Base-by-base conservation (phyloP, 2,888 invertebrate genomes). In the Polydrusus cervinus region DNA sequence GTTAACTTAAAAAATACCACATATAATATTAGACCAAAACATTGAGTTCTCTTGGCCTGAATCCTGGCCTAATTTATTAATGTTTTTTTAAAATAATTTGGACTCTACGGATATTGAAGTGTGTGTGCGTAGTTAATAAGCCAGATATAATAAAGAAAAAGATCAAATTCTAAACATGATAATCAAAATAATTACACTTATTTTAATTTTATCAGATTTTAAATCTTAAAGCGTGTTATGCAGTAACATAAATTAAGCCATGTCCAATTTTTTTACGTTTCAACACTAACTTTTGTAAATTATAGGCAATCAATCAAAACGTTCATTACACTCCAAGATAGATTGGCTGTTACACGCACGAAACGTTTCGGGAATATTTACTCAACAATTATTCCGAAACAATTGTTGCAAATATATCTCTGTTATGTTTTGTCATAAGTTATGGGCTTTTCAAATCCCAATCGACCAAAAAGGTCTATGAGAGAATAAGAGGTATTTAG, bases 351-450 rank as follows among this genome's bases (percentile, higher is more conserved):
- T 57, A 25, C 5, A 25, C 25, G 25, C 18, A 16, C 3, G 34
- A 25, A 16, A 60, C 38, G 38, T 60, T 38, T 60, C 1, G 14
- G 18, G 38, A 38, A 60, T 60, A 60, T 60, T 40, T 60, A 60
- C n/a, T n/a, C 5, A 10, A 60, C 38, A 60, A 38, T 38, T 3
- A 60, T 38, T 38, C 9, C 38, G 1, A 3, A 10, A 13, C 38
- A 10, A 16, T 34, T 34, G 34, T 34, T 47, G n/a, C 47, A 8
- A 7, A 43, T 9, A 40, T 60, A 16, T 60, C 16, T 38, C 11
- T 60, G 16, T 16, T 60, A 16, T 16, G 18, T 60, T 60, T 34
- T 18, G 38, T 16, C 57, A 38, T 38, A 40, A 34, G 11, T 38
- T 60, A 60, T 60, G 30, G 57, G 16, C 16, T 34, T 60, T 40